Base-by-base conservation (phyloP, 2,888 invertebrate species). In the Erebia epiphron region DNA sequence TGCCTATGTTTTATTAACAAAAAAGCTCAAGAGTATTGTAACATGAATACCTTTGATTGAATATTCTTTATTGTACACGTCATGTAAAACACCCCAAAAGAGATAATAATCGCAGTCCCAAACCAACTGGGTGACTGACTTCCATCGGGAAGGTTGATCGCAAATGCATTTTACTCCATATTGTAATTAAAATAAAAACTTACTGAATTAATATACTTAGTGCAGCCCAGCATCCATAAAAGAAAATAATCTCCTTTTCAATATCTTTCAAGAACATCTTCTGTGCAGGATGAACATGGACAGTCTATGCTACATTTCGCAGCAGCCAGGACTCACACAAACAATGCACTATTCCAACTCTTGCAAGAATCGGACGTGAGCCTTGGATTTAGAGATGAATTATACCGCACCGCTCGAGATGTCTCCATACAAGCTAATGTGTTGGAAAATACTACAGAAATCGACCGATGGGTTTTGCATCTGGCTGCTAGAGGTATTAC, bases 231-330 rank as follows among this genome's bases (percentile, higher is more conserved):
- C 11, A 11, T 11, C 10, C 46, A 52, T 0, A 52, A 16, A 16
- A 2, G 14, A n/a, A 14, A 52, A 50, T 50, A n/a, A 2, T 2
- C n/a, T 52, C 16, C 9, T n/a, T n/a, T 16, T 52, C 16, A n/a
- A 16, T 18, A 52, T 52, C 1, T 14, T 52, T 41, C 7, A 21
- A 41, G 4, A 43, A 43, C 3, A 26, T 65, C 62, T 58, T 67
- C 61, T 66, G 83, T 81, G 26, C 78, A 97, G 96, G 98, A 98
- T 80, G 98, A 98, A 83, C 97, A 97, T 79, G 98, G 98, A 0
- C 98, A 98, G 86, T 97, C 97, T 73, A 96, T 98, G 95, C 88
- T 98, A 50, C 98, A 98, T 87, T 98, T 97, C 87, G 98, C 98
- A 0, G 96, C 97, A 0, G 96, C 97, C 0, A 95, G 97, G 62